Conservation (phyloP, 2,888 invertebrate genomes). For the Malthinus seriepunctatus region DNA sequence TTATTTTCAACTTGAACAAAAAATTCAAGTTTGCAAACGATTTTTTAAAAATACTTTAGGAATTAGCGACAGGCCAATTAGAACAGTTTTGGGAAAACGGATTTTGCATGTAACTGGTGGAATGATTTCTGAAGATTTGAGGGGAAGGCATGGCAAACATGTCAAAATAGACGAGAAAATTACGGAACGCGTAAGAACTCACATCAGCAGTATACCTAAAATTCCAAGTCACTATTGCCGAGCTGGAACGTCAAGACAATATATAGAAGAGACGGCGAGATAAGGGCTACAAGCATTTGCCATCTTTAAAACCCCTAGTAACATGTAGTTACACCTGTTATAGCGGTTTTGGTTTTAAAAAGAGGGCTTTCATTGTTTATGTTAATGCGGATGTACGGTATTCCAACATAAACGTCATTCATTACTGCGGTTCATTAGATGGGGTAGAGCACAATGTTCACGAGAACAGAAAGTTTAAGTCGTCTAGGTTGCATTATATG, state of each 20-base stretch:
- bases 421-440: no score
- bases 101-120: slow-evolving; percentile 9
- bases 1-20: slow-evolving; percentile 5
- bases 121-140: slow-evolving; percentile 30
- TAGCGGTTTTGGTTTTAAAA: no score
- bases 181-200: slow-evolving; percentile 30
- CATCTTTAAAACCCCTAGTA: no score
- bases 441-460: no score
- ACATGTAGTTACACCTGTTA: no score
- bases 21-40: slow-evolving; percentile 14
- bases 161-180: slow-evolving; percentile 28
- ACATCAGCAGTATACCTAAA: slow-evolving; percentile 33
- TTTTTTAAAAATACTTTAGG: slow-evolving; percentile 27
- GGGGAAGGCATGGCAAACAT: slow-evolving; percentile 39
- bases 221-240: slow-evolving; percentile 33
- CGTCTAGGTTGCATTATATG: no score
- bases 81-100: slow-evolving; percentile 20
- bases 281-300: no score
- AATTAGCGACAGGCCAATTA: slow-evolving; percentile 24
- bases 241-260: slow-evolving; percentile 29
- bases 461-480: no score
- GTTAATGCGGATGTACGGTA: no score
- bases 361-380: no score
- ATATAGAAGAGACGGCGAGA: no score
- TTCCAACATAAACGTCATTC: no score